Evolutionary conservation across 2,797 vertebrate species (phyloP).

Genomic region (Rhinella marina): DNA sequence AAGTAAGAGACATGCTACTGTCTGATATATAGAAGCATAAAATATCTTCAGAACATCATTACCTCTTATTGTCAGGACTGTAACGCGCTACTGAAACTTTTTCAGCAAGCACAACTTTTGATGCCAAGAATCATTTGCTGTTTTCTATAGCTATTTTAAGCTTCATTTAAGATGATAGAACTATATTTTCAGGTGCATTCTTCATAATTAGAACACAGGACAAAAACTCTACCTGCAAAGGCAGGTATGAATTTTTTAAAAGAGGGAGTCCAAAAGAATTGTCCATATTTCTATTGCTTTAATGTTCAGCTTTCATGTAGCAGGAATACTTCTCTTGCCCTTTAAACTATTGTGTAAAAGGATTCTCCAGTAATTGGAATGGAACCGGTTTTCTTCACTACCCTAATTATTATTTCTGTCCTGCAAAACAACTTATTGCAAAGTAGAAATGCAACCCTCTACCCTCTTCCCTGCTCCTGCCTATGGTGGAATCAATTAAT

Average conservation of each 20-base stretch:
- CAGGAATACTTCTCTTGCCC: not conserved
- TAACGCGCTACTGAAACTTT: not conserved
- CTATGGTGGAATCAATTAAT: not conserved
- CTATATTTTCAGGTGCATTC: conserved; percentile 19
- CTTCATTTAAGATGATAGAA: not conserved
- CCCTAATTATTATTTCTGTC: not conserved
- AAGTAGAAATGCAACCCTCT: not conserved
- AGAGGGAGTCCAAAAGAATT: not conserved
- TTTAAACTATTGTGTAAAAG: not conserved
- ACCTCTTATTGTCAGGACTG: not conserved
- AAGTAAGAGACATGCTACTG: conserved; percentile 77
- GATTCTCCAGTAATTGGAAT: not conserved
- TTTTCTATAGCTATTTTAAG: not conserved
- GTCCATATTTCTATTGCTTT: not conserved
- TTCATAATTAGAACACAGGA: not conserved
- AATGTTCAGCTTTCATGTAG: not conserved
- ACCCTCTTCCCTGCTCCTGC: not conserved
- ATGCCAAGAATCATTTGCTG: not conserved
- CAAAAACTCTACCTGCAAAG: not conserved
- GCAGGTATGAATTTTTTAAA: not conserved
- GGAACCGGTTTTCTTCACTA: not conserved
- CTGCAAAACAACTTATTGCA: not conserved
- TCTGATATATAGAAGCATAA: not conserved
- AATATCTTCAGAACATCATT: conserved; percentile 13
- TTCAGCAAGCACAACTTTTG: conserved; percentile 16